Evolutionary conservation across 2,797 vertebrate genomes (phyloP).

Genomic region (Vespertilio murinus): DNA sequence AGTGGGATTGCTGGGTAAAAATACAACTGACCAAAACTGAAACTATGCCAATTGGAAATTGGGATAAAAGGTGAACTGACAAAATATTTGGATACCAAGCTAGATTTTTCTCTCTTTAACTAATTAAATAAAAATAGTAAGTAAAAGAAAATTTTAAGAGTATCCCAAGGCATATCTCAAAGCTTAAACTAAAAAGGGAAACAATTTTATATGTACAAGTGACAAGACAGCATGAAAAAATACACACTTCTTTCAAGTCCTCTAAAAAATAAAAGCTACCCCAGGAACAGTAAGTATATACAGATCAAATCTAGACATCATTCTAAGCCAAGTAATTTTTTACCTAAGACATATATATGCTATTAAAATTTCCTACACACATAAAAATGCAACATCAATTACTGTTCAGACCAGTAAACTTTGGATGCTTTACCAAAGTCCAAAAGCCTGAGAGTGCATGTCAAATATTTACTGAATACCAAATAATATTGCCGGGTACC

Average conservation of each 20-base stretch:
- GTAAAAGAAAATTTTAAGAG: not conserved
- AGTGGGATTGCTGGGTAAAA: conserved; percentile 23
- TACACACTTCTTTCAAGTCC: conserved; percentile 20
- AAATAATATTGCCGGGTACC: not conserved
- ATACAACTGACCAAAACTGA: conserved; percentile 18
- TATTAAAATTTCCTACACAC: conserved; percentile 56
- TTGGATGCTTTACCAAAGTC: conserved; percentile 49
- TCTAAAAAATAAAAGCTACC: conserved; percentile 47
- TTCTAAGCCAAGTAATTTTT: not conserved
- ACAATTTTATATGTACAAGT: conserved; percentile 41
- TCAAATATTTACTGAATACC: conserved; percentile 50
- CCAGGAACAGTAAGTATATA: conserved; percentile 36
- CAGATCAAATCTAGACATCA: conserved; percentile 41
- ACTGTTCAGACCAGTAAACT: conserved; percentile 24
- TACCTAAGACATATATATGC: conserved; percentile 16
- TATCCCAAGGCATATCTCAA: conserved; percentile 33
- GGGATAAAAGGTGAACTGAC: not conserved
- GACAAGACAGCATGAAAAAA: conserved; percentile 43
- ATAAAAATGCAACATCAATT: conserved; percentile 53
- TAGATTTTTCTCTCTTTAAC: conserved; percentile 15
- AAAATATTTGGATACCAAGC: conserved; percentile 37
- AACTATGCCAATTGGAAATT: conserved; percentile 38
- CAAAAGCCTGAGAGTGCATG: conserved; percentile 48
- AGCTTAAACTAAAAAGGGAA: conserved; percentile 35
- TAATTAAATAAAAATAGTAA: conserved; percentile 29